Base-by-base conservation (phyloP, 2,888 invertebrate genomes). In the Troilus luridus region DNA sequence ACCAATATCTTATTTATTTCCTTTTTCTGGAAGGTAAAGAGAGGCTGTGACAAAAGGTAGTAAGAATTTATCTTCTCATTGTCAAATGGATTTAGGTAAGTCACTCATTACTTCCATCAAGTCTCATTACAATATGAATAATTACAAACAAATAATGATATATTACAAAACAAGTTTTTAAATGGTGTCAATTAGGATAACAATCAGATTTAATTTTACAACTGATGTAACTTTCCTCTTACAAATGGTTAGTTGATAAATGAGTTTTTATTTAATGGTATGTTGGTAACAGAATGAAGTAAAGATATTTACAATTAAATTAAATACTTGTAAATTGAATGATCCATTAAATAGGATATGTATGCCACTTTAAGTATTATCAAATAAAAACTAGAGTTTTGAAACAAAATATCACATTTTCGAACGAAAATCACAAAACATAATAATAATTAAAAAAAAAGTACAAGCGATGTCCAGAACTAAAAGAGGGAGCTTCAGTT, bases 381-480 rank as follows among this genome's bases (percentile, higher is more conserved):
- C 54, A 67, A 58, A 72, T 64, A 72, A 89, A 64, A 89, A 89
- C 72, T 72, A 72, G n/a, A 89, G n/a, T 62, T 88, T 62, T 89
- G 64, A 88, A 89, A 89, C 89, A 89, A 54, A 72, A 89, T 89
- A 89, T 89, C 89, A 89, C 89, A 89, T 62, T 89, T 54, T 67
- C 64, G 21, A 67, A n/a, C 72, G 67, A 67, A 89, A 89, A 89
- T 9, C 7, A 64, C 41, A 89, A 54, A 64, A 64, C 10, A 19
- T 58, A 58, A 58, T 17, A 21, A 9, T 19, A n/a, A n/a, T n/a
- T n/a, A 24, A 58, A 59, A 67, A 72, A 89, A 67, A 67, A 89
- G 56, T 24, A 67, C 72, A 64, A 64, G 62, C 56, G 41, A 89
- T 89, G 60, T 72, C 81, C 81, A 81, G 54, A 81, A 81, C 81